A percentile compares a stretch with the other conserved stretches of the same genome.
Conservation (phyloP, 1,140 invertebrate species). For the Hyles euphorbiae region DNA sequence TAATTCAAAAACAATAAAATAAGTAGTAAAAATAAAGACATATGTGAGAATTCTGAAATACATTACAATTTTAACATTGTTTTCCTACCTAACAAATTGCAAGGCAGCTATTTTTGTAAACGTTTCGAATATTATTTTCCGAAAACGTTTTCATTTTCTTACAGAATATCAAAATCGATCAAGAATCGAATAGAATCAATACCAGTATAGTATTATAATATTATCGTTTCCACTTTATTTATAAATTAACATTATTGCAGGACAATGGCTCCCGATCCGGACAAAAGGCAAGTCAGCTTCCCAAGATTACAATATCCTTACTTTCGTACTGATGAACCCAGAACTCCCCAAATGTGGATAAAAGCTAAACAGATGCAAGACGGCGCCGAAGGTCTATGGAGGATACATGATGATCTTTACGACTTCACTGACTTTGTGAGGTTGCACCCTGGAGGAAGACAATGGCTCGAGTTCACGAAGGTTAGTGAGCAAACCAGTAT, state of each 20-base stretch:
- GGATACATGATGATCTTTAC: conserved; percentile 85
- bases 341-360: conserved; percentile 75
- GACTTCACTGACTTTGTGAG: conserved; percentile 82
- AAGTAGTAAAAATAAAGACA: no score
- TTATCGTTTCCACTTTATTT: no score
- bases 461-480: conserved; percentile 84
- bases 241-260: background rate
- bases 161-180: no score
- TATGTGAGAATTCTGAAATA: no score
- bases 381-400: conserved; percentile 85
- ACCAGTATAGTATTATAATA: no score
- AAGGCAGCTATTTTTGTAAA: no score
- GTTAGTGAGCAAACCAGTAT: conserved; percentile 37
- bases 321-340: conserved; percentile 50
- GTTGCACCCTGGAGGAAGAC: conserved; percentile 85
- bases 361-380: conserved; percentile 80
- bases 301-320: conserved; percentile 55
- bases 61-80: no score
- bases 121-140: no score
- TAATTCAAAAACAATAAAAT: no score
- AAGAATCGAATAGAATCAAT: no score
- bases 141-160: no score
- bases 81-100: no score
- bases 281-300: conserved; percentile 48
- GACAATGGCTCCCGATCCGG: conserved; percentile 45